phyloP scores from a whole-genome alignment of 2,113 vertebrate genomes.

The Marmota flaviventris region DNA sequence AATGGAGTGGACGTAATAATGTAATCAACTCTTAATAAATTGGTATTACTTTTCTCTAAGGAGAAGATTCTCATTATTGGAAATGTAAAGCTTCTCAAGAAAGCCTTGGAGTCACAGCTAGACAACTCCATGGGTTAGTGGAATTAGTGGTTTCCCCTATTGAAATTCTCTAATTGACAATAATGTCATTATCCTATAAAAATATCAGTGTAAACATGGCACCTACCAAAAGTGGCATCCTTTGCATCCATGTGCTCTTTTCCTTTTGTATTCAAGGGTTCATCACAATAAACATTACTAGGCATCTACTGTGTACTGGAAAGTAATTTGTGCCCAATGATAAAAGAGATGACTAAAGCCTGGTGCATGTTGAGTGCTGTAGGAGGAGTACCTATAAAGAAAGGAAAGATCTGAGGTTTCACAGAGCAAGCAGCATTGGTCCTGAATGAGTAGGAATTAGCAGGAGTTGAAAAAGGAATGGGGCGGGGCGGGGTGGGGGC shows the following conservation, averaged over 20 bases:
- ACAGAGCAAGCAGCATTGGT: background rate
- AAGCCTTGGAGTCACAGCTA: constrained; percentile 48
- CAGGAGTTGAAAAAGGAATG: background rate
- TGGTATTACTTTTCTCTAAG: constrained; percentile 69
- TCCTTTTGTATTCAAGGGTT: background rate
- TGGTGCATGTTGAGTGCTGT: background rate
- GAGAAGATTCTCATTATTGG: constrained; percentile 62
- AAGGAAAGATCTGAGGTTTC: constrained; percentile 27
- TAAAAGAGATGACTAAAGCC: constrained; percentile 40
- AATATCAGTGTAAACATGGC: background rate
- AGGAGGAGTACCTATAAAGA: background rate
- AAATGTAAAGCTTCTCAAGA: constrained; percentile 52
- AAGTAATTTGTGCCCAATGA: constrained; percentile 36
- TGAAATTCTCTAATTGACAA: constrained; percentile 17
- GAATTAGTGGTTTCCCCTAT: constrained; percentile 46
- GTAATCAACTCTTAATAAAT: constrained; percentile 72
- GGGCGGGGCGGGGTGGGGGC: too few relatives aligned
- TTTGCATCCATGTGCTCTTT: background rate
- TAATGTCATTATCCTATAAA: background rate
- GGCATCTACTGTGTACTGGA: background rate
- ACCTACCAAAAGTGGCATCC: background rate
- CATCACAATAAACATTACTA: background rate
- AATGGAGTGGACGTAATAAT: constrained; percentile 65
- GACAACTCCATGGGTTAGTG: constrained; percentile 27
- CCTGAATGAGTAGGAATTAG: background rate